Conservation (phyloP, 2,797 vertebrate genomes). For the Uromys caudimaculatus region DNA sequence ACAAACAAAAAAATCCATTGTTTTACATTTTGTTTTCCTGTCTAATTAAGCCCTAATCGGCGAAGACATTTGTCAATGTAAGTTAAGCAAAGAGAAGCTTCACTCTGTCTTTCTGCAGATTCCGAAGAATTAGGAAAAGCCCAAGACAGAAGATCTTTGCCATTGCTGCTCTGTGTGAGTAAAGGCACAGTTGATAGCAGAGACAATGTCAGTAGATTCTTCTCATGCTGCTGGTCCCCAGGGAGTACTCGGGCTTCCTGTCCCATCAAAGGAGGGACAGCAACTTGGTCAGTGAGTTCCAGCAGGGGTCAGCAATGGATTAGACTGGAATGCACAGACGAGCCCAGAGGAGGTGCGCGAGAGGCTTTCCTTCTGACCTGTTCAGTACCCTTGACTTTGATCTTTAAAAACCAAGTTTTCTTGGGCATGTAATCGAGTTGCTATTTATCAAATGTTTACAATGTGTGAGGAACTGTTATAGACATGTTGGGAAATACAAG, state of each 20-base stretch:
- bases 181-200: not conserved
- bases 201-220: not conserved
- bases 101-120: not conserved
- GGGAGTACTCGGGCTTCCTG: conserved; percentile 16
- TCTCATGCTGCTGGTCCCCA: not conserved
- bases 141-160: not conserved
- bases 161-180: not conserved
- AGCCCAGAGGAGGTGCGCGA: not conserved
- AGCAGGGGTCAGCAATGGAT: conserved; percentile 78
- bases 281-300: conserved; percentile 66
- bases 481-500: not conserved
- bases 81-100: conserved; percentile 26
- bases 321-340: conserved; percentile 31
- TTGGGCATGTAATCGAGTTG: not conserved
- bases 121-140: conserved; percentile 9
- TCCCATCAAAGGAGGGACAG: conserved; percentile 21
- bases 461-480: conserved; percentile 22
- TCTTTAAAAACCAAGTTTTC: conserved; percentile 31
- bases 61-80: conserved; percentile 46
- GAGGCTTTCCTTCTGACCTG: conserved; percentile 13
- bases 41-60: not conserved
- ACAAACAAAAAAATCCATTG: no score
- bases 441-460: conserved; percentile 47
- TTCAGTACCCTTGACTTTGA: conserved; percentile 21
- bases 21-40: not conserved